Evolutionary conservation across 2,113 vertebrate species (phyloP).

Genomic region (Machaerirhynchus nigripectus): DNA sequence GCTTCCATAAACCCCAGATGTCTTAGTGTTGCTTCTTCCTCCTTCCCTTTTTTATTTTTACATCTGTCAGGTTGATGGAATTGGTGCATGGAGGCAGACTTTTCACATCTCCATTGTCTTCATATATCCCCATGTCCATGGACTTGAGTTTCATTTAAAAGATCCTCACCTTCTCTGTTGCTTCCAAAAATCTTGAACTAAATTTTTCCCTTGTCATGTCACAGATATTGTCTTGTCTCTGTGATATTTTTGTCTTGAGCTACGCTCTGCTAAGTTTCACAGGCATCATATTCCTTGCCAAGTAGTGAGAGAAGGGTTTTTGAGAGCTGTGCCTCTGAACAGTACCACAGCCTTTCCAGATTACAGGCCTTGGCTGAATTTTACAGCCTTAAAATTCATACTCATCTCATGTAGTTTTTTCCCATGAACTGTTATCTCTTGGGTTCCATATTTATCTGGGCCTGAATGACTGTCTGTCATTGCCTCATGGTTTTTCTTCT

Average conservation of each 20-base stretch:
- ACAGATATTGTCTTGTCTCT: neutral
- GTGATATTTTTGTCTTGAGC: neutral
- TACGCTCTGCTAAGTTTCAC: neutral
- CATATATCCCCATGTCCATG: neutral
- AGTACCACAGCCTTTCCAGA: neutral
- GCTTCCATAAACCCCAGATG: neutral
- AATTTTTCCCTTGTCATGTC: neutral
- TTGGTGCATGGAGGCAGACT: neutral
- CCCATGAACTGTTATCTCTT: neutral
- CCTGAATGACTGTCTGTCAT: neutral
- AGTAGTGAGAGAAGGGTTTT: neutral
- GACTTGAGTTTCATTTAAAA: neutral
- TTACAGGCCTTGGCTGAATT: neutral
- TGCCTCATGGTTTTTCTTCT: neutral
- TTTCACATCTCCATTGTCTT: neutral
- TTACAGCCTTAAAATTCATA: neutral
- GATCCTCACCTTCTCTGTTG: neutral
- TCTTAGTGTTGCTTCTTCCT: neutral
- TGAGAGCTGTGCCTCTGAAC: neutral
- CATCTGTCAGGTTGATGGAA: neutral
- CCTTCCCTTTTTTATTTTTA: neutral
- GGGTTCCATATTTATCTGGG: neutral
- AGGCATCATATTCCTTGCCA: neutral
- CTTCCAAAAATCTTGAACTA: neutral
- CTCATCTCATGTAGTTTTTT: neutral